Conservation (phyloP, 2,888 invertebrate genomes). For the Sisyra nigra region DNA sequence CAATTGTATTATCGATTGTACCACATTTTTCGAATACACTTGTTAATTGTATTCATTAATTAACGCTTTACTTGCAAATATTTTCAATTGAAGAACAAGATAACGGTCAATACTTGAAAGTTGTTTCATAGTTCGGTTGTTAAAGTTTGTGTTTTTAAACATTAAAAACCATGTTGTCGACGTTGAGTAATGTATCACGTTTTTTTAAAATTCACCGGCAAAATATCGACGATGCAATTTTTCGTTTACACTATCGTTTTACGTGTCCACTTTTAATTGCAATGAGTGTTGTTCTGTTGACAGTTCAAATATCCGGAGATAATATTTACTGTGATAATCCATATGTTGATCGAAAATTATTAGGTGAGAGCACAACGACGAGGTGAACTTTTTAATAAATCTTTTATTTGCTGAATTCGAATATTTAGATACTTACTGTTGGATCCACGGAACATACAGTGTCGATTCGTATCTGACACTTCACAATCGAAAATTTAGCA, state of each 20-base stretch:
- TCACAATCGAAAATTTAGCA: slow-evolving; percentile 52
- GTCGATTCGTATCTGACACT: slow-evolving; percentile 22
- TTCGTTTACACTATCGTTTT: slow-evolving; percentile 10
- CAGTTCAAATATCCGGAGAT: slow-evolving; percentile 9
- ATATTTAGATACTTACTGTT: slow-evolving; percentile 50
- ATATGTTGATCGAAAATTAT: slow-evolving; percentile 9
- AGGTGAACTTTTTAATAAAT: no score
- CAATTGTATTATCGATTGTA: no score
- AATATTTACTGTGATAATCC: slow-evolving; percentile 11
- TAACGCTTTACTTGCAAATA: no score
- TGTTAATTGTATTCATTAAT: no score
- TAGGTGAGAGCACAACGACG: slow-evolving; percentile 10
- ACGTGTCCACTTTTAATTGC: slow-evolving; percentile 9
- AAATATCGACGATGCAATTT: slow-evolving; percentile 6
- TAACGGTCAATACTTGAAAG: no score
- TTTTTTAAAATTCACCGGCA: slow-evolving; percentile 9
- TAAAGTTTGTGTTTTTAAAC: no score
- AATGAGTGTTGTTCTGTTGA: slow-evolving; percentile 9
- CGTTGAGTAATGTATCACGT: background rate
- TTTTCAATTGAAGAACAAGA: no score
- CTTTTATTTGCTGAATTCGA: no score
- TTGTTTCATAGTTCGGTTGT: no score
- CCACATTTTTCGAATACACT: no score
- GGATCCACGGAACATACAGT: slow-evolving; percentile 82
- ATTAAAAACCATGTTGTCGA: no score